These are phyloP conservation scores for Agrotis puta DNA, from an alignment of 2,888 invertebrate species.

Conservation along the genomic window DNA sequence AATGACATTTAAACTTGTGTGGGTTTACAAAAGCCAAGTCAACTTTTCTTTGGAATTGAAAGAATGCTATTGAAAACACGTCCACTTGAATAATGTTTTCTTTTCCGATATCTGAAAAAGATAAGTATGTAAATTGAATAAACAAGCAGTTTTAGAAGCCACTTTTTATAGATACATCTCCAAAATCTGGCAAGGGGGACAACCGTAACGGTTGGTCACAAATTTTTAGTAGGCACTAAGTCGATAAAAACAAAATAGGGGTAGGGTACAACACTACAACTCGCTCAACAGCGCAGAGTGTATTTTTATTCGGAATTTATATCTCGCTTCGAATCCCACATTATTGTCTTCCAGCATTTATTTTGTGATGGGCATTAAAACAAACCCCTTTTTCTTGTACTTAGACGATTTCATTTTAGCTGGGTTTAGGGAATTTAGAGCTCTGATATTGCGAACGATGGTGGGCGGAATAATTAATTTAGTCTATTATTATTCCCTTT, in stretches of 20 bases:
- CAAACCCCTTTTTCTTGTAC: slow-evolving; percentile 89
- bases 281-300: slow-evolving; percentile 73
- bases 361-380: slow-evolving; percentile 91
- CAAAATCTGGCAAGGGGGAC: neutral
- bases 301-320: slow-evolving; percentile 90
- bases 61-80: too few relatives aligned
- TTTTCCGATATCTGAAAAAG: neutral
- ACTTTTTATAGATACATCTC: neutral
- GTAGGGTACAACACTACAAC: slow-evolving; percentile 69
- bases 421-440: slow-evolving; percentile 89
- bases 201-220: neutral
- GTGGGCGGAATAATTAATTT: slow-evolving; percentile 89
- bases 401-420: slow-evolving; percentile 89
- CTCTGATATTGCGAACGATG: slow-evolving; percentile 79
- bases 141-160: neutral
- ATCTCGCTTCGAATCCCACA: slow-evolving; percentile 89
- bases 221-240: slow-evolving; percentile 6
- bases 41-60: neutral
- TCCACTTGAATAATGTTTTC: too few relatives aligned
- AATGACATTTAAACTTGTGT: slow-evolving; percentile 14
- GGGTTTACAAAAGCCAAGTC: neutral
- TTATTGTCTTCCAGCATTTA: slow-evolving; percentile 90
- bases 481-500: slow-evolving; percentile 86
- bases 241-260: slow-evolving; percentile 60
- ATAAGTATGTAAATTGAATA: neutral